Conservation (phyloP, 2,888 invertebrate species). For the Polymixis lichenea region DNA sequence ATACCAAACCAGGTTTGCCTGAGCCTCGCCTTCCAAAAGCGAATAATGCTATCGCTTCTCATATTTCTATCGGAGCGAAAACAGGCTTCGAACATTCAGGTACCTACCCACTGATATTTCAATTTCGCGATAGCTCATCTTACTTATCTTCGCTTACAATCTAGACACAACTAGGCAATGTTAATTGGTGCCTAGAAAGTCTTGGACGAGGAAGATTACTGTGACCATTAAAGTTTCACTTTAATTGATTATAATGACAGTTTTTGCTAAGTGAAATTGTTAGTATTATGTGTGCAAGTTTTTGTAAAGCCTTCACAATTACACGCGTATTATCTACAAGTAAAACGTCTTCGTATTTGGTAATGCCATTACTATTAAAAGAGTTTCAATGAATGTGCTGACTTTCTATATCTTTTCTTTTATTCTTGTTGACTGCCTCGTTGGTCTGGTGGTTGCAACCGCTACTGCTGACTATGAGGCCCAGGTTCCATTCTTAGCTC, state of each 20-base stretch:
- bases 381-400: neutral
- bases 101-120: conserved; percentile 60
- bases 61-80: conserved; percentile 44
- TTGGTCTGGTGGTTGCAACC: neutral
- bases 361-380: conserved; percentile 15
- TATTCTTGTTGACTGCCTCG: neutral
- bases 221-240: conserved; percentile 66
- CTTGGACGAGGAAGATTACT: conserved; percentile 66
- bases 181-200: conserved; percentile 76
- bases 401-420: conserved; percentile 19
- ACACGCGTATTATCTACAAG: conserved; percentile 35
- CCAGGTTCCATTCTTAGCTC: neutral
- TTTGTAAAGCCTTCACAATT: conserved; percentile 48
- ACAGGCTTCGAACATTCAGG: conserved; percentile 52
- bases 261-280: conserved; percentile 63
- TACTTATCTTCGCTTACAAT: conserved; percentile 61
- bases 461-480: neutral
- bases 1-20: conserved; percentile 8
- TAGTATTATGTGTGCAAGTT: conserved; percentile 43
- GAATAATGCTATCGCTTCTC: conserved; percentile 36
- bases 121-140: conserved; percentile 65
- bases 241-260: conserved; percentile 69
- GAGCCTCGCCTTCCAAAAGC: conserved; percentile 14
- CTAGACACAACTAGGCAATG: conserved; percentile 67
- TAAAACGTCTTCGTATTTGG: conserved; percentile 21